Conservation (phyloP, 2,888 invertebrate species). For the Troglohyphantes excavatus region DNA sequence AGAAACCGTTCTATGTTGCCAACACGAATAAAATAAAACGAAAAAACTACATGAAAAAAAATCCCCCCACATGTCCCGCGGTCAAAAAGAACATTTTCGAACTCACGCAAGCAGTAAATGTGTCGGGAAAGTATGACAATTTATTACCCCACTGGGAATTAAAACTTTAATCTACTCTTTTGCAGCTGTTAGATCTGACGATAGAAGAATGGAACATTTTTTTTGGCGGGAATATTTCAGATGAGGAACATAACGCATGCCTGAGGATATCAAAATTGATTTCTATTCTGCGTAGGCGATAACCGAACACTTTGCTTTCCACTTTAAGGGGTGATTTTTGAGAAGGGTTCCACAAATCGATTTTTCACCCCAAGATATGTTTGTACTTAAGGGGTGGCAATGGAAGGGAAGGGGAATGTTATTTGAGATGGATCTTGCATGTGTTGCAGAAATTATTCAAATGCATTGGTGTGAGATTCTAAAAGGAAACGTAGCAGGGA, state of each 20-base stretch:
- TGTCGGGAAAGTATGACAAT: slow-evolving; percentile 56
- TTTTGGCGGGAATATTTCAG: not conserved
- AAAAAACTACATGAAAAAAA: not conserved
- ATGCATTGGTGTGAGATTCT: no score
- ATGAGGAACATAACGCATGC: not conserved
- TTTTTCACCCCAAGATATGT: not conserved
- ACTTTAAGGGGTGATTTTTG: not conserved
- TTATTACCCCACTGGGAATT: slow-evolving; percentile 45
- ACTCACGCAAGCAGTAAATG: slow-evolving; percentile 13
- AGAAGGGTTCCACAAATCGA: not conserved
- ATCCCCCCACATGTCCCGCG: not conserved
- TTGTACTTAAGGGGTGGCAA: not conserved
- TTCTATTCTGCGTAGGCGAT: not conserved
- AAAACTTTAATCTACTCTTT: slow-evolving; percentile 52
- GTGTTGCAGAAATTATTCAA: no score
- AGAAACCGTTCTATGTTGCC: no score
- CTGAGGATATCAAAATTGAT: slow-evolving; percentile 47
- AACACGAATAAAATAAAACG: no score
- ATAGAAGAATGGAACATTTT: not conserved
- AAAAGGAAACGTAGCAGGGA: no score
- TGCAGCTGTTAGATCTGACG: slow-evolving; percentile 21
- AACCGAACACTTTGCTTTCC: not conserved
- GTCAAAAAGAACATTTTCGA: not conserved
- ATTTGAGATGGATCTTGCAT: no score
- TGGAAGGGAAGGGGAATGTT: not conserved